Evolutionary conservation across 2,113 vertebrate genomes (phyloP).

Genomic region (Ploceus nigricollis): DNA sequence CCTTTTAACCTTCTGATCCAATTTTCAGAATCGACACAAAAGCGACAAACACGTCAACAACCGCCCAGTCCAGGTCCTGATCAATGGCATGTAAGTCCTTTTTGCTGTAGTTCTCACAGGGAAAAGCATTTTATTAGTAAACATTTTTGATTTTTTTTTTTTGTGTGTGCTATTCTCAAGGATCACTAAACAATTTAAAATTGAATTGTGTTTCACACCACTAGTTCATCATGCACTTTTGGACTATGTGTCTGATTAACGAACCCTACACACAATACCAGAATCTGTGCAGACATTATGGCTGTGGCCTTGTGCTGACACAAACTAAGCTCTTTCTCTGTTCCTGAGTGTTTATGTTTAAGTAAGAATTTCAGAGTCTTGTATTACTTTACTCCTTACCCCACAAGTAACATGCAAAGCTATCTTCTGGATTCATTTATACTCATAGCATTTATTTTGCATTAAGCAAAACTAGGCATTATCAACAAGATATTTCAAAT

Average conservation of each 20-base stretch:
- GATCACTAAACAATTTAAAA: not conserved
- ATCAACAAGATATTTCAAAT: not conserved
- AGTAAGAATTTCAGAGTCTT: not conserved
- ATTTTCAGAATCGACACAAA: constrained; percentile 86
- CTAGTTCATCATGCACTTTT: not conserved
- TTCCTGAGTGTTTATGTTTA: not conserved
- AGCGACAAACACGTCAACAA: constrained; percentile 93
- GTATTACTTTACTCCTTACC: not conserved
- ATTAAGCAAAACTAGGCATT: not conserved
- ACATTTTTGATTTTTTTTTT: too few relatives aligned
- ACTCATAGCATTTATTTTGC: not conserved
- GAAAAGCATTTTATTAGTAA: not conserved
- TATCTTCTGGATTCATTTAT: not conserved
- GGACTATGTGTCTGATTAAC: not conserved
- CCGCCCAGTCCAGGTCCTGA: constrained; percentile 81
- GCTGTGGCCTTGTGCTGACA: not conserved
- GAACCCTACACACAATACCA: not conserved
- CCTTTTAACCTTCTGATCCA: not conserved
- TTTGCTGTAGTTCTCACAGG: not conserved
- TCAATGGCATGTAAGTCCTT: constrained; percentile 82
- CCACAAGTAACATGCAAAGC: not conserved
- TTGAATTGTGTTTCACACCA: not conserved
- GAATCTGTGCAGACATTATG: not conserved
- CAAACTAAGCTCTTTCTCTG: not conserved
- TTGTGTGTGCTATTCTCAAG: not conserved